Conservation (phyloP, 2,797 vertebrate species). For the Syndactyla subalaris region DNA sequence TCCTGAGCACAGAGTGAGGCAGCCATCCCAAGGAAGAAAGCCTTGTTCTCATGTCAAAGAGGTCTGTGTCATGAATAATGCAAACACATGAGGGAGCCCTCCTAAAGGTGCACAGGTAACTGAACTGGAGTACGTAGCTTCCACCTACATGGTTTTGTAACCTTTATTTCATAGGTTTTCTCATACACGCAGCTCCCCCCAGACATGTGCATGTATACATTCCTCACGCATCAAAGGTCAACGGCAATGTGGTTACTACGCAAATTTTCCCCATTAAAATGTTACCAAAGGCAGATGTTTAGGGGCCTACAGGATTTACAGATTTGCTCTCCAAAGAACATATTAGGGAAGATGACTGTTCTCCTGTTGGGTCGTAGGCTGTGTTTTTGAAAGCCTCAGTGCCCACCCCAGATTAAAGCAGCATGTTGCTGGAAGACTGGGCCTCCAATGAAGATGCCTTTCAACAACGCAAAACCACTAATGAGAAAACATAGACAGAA, state of each 20-base stretch:
- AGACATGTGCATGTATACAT: not conserved
- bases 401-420: conserved; percentile 74
- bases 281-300: conserved; percentile 71
- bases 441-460: conserved; percentile 74
- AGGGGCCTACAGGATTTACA: conserved; percentile 67
- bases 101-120: conserved; percentile 52
- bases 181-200: not conserved
- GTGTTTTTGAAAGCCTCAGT: conserved; percentile 63
- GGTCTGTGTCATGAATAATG: not conserved
- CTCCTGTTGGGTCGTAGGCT: conserved; percentile 45
- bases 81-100: conserved; percentile 51
- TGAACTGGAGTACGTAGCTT: fast-evolving
- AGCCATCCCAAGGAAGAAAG: not conserved
- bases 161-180: not conserved
- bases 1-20: not conserved
- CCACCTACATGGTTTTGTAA: not conserved
- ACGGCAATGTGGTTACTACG: conserved; percentile 50
- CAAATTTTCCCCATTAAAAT: conserved; percentile 70
- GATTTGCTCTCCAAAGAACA: conserved; percentile 58
- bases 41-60: not conserved
- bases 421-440: conserved; percentile 66
- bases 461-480: conserved; percentile 76
- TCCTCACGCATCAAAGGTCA: conserved; percentile 65
- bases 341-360: conserved; percentile 43
- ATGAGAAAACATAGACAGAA: conserved; percentile 77